Percentiles rank a stretch among this genome's conserved stretches.
These are phyloP conservation scores for Euura saliciscinereae DNA, from an alignment of 1,140 invertebrate species.

Conservation along the genomic window DNA sequence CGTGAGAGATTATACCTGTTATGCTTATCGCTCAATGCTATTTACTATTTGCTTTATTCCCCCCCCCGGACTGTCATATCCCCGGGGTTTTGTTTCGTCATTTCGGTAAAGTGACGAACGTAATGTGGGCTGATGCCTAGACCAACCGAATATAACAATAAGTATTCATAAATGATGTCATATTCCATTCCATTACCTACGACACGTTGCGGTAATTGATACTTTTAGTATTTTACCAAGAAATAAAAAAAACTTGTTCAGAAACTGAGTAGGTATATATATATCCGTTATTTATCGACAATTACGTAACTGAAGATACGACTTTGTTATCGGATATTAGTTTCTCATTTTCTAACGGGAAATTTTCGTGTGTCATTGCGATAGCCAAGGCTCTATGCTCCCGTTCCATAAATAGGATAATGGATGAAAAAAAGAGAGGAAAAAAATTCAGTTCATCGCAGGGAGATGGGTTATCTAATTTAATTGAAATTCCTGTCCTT, in stretches of 20 bases:
- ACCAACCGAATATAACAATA: neutral
- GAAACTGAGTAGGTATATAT: neutral
- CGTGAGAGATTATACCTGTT: too few relatives aligned
- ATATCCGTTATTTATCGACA: neutral
- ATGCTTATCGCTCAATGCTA: neutral
- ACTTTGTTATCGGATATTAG: neutral
- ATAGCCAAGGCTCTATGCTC: neutral
- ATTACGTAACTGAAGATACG: neutral
- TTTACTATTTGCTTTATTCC: neutral
- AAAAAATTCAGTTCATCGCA: neutral
- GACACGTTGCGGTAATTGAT: too few relatives aligned
- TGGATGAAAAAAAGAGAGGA: neutral
- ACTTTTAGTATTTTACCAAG: too few relatives aligned
- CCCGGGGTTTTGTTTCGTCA: neutral
- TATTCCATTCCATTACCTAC: neutral
- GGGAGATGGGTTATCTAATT: slow-evolving; percentile 10
- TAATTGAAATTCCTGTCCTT: slow-evolving; percentile 12
- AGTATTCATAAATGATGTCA: neutral
- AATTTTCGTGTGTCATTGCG: too few relatives aligned
- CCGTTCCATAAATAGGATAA: neutral
- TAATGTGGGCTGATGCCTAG: neutral
- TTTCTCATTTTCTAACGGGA: too few relatives aligned
- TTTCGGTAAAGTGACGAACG: neutral
- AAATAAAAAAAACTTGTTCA: too few relatives aligned
- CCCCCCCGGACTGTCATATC: neutral